Evolutionary conservation across 2,113 vertebrate species (phyloP).

Genomic region (Xiphophorus hellerii): DNA sequence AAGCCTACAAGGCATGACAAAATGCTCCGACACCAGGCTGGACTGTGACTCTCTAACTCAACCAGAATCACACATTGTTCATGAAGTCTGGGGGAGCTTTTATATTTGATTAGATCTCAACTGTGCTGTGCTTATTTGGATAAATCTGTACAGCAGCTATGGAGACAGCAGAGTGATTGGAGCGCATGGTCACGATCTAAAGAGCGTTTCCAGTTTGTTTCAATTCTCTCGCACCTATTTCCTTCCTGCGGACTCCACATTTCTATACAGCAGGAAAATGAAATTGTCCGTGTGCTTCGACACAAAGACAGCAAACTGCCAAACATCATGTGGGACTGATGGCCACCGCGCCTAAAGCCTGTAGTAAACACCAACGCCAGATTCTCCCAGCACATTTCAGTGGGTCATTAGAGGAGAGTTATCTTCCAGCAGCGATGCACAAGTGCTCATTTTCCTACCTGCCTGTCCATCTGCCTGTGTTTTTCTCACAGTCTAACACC

Average conservation of each 20-base stretch:
- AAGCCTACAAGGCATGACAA: neutral
- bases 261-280: neutral
- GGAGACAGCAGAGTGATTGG: too few relatives aligned
- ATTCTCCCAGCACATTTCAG: neutral
- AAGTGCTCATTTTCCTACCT: constrained; percentile 13
- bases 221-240: neutral
- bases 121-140: neutral
- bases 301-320: neutral
- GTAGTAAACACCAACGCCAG: constrained; percentile 9
- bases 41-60: neutral
- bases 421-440: constrained; percentile 6
- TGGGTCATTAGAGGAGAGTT: constrained; percentile 6
- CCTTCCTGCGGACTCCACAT: neutral
- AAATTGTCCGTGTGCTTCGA: neutral
- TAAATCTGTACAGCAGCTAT: too few relatives aligned
- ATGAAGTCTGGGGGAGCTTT: too few relatives aligned
- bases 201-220: neutral
- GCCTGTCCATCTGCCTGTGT: constrained; percentile 8
- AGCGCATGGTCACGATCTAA: neutral
- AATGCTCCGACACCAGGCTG: neutral
- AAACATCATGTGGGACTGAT: neutral
- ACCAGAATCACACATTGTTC: too few relatives aligned
- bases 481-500: neutral
- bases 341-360: neutral
- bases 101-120: neutral